Percentiles rank a stretch among this genome's conserved stretches.
Conservation (phyloP, 2,888 invertebrate species). For the Chrysomela aeneicollis region DNA sequence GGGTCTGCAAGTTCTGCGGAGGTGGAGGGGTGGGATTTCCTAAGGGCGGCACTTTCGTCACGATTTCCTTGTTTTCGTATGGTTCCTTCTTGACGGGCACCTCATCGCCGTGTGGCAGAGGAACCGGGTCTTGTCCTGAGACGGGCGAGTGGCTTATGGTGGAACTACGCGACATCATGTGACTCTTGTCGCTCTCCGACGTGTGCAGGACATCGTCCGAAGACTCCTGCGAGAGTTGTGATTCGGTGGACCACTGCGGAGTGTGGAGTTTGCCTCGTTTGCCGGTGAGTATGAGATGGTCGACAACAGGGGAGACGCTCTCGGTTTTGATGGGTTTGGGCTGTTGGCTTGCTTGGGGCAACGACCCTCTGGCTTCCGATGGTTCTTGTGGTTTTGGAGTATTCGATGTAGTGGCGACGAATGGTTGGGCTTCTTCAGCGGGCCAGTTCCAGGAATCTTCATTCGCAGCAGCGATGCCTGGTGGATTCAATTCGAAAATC, state of each 20-base stretch:
- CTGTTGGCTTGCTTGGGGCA: conserved; percentile 60
- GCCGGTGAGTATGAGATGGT: conserved; percentile 32
- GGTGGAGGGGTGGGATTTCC: conserved; percentile 56
- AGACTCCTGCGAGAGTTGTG: conserved; percentile 72
- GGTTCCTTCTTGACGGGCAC: conserved; percentile 30
- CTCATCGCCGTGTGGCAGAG: conserved; percentile 27
- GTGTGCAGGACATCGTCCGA: conserved; percentile 69
- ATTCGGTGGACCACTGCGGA: conserved; percentile 73
- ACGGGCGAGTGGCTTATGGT: conserved; percentile 59
- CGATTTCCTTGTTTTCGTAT: conserved; percentile 54
- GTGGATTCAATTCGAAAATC: no score
- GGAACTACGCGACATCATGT: conserved; percentile 65
- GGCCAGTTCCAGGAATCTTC: conserved; percentile 72
- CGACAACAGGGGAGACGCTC: conserved; percentile 23
- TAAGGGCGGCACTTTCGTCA: conserved; percentile 37
- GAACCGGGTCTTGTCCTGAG: conserved; percentile 33
- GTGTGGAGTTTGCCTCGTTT: conserved; percentile 58
- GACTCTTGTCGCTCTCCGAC: conserved; percentile 70
- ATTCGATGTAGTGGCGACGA: background rate
- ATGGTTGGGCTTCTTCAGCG: conserved; percentile 60
- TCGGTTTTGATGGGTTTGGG: conserved; percentile 48
- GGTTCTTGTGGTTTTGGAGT: conserved; percentile 24
- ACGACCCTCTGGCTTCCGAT: conserved; percentile 52
- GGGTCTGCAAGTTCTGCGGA: conserved; percentile 42
- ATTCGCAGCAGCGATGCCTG: conserved; percentile 66